Percentiles rank a stretch among this genome's conserved stretches.
phyloP scores from a whole-genome alignment of 2,888 invertebrate species.

The Rapana venosa region DNA sequence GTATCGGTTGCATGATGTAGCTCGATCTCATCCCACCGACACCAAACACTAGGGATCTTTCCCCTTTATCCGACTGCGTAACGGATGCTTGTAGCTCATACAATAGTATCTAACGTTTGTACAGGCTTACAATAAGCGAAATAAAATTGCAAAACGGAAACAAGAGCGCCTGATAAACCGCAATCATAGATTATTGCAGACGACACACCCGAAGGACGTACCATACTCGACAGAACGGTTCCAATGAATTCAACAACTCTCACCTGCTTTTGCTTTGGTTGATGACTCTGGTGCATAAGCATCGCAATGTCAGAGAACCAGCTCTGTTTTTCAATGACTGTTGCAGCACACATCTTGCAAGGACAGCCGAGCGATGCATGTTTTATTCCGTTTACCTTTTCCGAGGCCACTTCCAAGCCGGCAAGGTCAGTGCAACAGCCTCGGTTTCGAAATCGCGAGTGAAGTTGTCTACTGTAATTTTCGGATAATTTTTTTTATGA shows the following conservation, averaged over 20 bases:
- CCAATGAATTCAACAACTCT: not conserved
- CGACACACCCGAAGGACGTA: not conserved
- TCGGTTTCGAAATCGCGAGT: conserved; percentile 16
- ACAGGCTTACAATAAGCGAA: too few species aligned
- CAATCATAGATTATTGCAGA: not conserved
- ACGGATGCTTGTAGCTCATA: too few species aligned
- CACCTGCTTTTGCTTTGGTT: conserved; percentile 44
- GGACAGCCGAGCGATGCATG: conserved; percentile 58
- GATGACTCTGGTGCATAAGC: conserved; percentile 50
- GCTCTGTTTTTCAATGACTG: conserved; percentile 53
- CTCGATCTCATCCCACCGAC: too few species aligned
- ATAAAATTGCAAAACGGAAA: too few species aligned
- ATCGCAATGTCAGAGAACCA: conserved; percentile 46
- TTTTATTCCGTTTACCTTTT: conserved; percentile 27
- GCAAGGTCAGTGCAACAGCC: conserved; percentile 53
- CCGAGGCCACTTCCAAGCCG: conserved; percentile 52
- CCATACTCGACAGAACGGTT: not conserved
- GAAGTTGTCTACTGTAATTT: not conserved
- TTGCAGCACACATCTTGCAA: conserved; percentile 53
- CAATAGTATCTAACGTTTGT: too few species aligned
- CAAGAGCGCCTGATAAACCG: too few species aligned
- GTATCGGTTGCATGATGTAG: too few species aligned
- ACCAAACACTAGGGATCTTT: too few species aligned
- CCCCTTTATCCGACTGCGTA: too few species aligned
- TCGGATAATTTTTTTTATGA: not conserved